Evolutionary conservation across 2,888 invertebrate genomes (phyloP).

Genomic region (Lasioglossum pauxillum): DNA sequence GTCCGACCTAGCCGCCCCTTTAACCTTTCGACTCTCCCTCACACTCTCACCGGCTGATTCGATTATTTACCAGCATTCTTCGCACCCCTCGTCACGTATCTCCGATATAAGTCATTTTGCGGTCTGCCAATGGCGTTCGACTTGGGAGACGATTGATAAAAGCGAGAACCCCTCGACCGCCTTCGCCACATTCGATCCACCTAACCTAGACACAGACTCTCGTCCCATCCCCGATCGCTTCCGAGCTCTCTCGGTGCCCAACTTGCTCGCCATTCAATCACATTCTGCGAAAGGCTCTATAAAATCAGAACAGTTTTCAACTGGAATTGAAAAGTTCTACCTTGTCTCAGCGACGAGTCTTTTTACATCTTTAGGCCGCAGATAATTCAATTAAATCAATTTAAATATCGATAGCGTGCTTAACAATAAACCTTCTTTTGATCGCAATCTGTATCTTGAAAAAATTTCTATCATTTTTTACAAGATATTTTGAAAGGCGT

Average conservation of each 20-base stretch:
- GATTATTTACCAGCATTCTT: slow-evolving; percentile 50
- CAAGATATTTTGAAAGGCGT: no score
- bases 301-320: not conserved
- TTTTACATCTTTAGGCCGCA: not conserved
- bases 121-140: slow-evolving; percentile 12
- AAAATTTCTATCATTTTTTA: no score
- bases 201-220: not conserved
- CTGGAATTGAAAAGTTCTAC: not conserved
- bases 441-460: no score
- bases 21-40: slow-evolving; percentile 51
- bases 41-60: slow-evolving; percentile 17
- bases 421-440: no score
- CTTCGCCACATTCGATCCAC: not conserved
- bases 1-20: slow-evolving; percentile 52
- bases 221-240: not conserved
- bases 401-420: not conserved
- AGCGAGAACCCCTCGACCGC: not conserved
- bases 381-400: not conserved
- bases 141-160: slow-evolving; percentile 17
- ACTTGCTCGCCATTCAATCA: not conserved
- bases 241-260: not conserved
- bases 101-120: slow-evolving; percentile 18
- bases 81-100: slow-evolving; percentile 28
- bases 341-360: not conserved
- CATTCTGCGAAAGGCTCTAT: not conserved